phyloP scores from a whole-genome alignment of 1,140 invertebrate genomes.

The Panulirus ornatus region DNA sequence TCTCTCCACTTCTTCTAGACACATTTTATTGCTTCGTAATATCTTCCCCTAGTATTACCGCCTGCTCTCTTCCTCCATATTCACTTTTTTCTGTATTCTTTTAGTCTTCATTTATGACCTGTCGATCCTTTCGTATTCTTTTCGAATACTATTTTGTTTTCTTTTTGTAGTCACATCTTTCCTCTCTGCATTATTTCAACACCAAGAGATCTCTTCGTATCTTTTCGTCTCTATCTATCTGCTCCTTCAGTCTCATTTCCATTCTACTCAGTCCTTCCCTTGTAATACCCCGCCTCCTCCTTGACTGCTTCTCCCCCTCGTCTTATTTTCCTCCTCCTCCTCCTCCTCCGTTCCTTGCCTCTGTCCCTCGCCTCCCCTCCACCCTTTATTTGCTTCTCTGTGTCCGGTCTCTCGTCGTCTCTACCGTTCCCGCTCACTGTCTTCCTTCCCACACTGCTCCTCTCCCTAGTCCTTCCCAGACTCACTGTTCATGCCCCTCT shows the following conservation, averaged over 20 bases:
- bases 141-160: background rate
- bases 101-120: background rate
- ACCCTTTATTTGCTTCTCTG: background rate
- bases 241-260: background rate
- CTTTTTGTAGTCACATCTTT: background rate
- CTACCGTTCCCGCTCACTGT: background rate
- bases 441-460: background rate
- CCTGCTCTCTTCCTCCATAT: background rate
- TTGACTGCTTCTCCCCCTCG: background rate
- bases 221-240: background rate
- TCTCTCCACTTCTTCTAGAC: background rate
- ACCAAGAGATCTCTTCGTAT: background rate
- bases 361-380: background rate
- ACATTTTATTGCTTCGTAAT: background rate
- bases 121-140: background rate
- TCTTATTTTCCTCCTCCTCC: background rate
- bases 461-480: no score
- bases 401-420: background rate
- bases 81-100: background rate
- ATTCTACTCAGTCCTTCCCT: no score
- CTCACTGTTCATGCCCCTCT: background rate
- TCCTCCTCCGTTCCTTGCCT: background rate
- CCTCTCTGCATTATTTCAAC: background rate
- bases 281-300: no score
- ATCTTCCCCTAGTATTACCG: background rate